Conservation (phyloP, 2,888 invertebrate species). For the Zygogramma bicolorata region DNA sequence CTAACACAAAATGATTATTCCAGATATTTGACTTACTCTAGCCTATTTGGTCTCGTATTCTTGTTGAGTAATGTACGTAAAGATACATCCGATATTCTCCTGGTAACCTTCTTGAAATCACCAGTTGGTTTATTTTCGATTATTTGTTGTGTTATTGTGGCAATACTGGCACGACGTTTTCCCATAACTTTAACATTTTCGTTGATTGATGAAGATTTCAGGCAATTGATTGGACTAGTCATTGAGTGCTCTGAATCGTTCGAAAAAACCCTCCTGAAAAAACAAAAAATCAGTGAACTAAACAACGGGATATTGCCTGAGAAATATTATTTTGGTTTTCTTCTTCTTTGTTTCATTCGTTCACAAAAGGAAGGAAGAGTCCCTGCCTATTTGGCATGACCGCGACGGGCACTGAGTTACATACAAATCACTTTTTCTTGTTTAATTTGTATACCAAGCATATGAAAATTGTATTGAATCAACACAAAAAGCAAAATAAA, state of each 20-base stretch:
- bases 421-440: too few species aligned
- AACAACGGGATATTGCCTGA: too few species aligned
- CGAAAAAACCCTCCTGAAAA: slow-evolving; percentile 61
- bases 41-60: slow-evolving; percentile 64
- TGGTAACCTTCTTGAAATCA: slow-evolving; percentile 53
- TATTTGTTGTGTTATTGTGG: slow-evolving; percentile 67
- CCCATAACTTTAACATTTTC: slow-evolving; percentile 62
- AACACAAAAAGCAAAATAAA: too few species aligned
- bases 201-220: too few species aligned
- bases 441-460: too few species aligned
- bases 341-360: too few species aligned
- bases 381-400: too few species aligned
- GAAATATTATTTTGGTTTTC: too few species aligned
- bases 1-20: too few species aligned
- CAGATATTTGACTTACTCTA: slow-evolving; percentile 66
- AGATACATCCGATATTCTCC: slow-evolving; percentile 61
- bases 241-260: slow-evolving; percentile 50
- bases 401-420: too few species aligned
- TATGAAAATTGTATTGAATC: too few species aligned
- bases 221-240: slow-evolving; percentile 29
- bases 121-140: slow-evolving; percentile 23
- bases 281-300: background rate
- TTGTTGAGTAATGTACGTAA: slow-evolving; percentile 57
- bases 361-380: too few species aligned
- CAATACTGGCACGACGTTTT: slow-evolving; percentile 70